A percentile compares a stretch with the other conserved stretches of the same genome.
These are phyloP conservation scores for Listronotus oregonensis DNA, from an alignment of 1,140 invertebrate species.

Conservation along the genomic window DNA sequence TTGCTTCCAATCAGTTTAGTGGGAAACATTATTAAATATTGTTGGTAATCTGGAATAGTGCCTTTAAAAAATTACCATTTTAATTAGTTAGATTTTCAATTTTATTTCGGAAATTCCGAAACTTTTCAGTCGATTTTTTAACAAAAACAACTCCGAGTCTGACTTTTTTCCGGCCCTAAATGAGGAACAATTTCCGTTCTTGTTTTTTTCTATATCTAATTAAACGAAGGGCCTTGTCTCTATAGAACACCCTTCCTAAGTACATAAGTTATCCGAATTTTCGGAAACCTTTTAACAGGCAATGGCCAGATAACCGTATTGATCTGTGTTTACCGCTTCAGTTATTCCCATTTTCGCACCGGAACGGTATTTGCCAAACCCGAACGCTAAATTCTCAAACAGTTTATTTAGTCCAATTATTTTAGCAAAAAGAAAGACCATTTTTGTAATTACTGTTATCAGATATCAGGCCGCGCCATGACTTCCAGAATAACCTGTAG, in stretches of 20 bases:
- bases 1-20: too few species aligned
- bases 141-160: background rate
- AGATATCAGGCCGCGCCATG: too few species aligned
- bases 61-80: too few species aligned
- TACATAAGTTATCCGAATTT: conserved; percentile 17
- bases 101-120: too few species aligned
- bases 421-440: too few species aligned
- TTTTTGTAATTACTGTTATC: too few species aligned
- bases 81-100: too few species aligned
- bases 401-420: too few species aligned
- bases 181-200: background rate
- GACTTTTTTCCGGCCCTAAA: conserved; percentile 1
- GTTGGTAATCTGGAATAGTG: too few species aligned
- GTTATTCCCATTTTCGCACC: conserved; percentile 10
- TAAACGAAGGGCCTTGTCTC: background rate
- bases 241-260: conserved; percentile 6
- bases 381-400: too few species aligned
- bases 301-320: conserved; percentile 23
- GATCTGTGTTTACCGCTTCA: conserved; percentile 11
- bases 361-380: background rate
- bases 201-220: conserved; percentile 13
- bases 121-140: background rate
- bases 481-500: too few species aligned
- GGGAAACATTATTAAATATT: too few species aligned
- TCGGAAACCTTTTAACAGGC: conserved; percentile 7